These are phyloP conservation scores for Augiades crinisus DNA, from an alignment of 2,888 invertebrate species.

Conservation along the genomic window DNA sequence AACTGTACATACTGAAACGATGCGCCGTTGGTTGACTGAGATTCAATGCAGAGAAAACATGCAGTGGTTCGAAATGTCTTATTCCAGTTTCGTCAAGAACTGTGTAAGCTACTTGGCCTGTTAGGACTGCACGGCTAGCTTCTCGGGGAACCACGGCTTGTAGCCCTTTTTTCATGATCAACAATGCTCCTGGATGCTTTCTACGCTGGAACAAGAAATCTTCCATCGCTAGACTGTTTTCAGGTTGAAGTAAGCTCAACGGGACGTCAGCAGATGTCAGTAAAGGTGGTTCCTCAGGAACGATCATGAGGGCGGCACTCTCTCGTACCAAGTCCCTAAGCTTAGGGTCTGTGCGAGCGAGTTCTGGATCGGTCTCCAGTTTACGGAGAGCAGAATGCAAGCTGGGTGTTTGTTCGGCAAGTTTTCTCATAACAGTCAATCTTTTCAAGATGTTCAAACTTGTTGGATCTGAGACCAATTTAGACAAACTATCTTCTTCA, in stretches of 20 bases:
- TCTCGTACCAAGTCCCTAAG: conserved; percentile 86
- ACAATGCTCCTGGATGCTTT: conserved; percentile 81
- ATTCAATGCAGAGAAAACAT: conserved; percentile 86
- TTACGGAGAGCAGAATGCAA: conserved; percentile 83
- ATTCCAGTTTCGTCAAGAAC: conserved; percentile 89
- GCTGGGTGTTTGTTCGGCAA: conserved; percentile 85
- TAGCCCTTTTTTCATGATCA: conserved; percentile 87
- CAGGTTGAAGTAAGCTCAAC: conserved; percentile 83
- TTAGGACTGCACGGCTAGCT: conserved; percentile 86
- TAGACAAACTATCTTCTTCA: conserved; percentile 79
- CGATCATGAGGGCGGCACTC: conserved; percentile 86
- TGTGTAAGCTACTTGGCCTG: conserved; percentile 88
- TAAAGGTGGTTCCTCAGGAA: conserved; percentile 82
- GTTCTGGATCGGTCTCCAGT: conserved; percentile 84
- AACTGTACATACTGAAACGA: conserved; percentile 85
- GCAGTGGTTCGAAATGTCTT: conserved; percentile 87
- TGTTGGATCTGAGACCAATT: conserved; percentile 80
- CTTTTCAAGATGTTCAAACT: conserved; percentile 86
- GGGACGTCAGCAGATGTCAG: conserved; percentile 87
- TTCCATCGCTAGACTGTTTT: conserved; percentile 89
- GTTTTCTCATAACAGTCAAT: conserved; percentile 85
- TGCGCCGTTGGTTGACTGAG: conserved; percentile 84
- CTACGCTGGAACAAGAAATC: conserved; percentile 85
- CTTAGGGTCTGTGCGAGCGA: conserved; percentile 85
- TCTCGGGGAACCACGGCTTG: conserved; percentile 90